phyloP scores from a whole-genome alignment of 2,113 vertebrate species.

The Saguinus midas region DNA sequence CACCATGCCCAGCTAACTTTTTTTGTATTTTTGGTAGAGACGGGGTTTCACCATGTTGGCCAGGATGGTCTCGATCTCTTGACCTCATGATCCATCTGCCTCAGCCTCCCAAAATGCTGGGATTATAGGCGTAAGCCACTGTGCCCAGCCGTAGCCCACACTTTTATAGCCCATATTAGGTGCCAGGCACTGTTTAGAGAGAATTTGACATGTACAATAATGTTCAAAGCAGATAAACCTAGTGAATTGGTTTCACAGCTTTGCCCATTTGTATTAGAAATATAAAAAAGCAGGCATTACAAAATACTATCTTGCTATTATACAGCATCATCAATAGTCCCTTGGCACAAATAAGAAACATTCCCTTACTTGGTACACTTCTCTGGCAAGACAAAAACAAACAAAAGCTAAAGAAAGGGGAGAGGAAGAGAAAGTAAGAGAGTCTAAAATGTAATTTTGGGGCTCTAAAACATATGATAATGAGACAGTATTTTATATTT shows the following conservation, averaged over 20 bases:
- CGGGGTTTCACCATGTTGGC: no score
- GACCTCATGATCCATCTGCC: no score
- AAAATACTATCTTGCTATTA: neutral
- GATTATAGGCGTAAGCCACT: no score
- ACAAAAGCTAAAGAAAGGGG: neutral
- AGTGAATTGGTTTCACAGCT: neutral
- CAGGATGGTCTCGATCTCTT: no score
- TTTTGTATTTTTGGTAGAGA: no score
- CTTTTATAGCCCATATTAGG: neutral
- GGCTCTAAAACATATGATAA: neutral
- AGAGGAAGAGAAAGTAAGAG: neutral
- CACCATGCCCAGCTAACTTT: no score
- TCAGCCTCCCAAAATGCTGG: no score
- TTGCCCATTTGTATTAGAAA: constrained; percentile 11
- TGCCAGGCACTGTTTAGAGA: neutral
- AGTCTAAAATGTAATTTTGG: neutral
- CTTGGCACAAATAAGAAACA: constrained; percentile 31
- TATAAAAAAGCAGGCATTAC: constrained; percentile 12
- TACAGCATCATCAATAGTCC: neutral
- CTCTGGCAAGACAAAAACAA: neutral
- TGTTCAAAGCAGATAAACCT: constrained; percentile 31
- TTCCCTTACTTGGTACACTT: neutral
- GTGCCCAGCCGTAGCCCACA: neutral
- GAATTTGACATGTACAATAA: neutral
- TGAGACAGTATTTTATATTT: neutral